phyloP scores from a whole-genome alignment of 2,888 invertebrate genomes.

The Drosophila lacicola region DNA sequence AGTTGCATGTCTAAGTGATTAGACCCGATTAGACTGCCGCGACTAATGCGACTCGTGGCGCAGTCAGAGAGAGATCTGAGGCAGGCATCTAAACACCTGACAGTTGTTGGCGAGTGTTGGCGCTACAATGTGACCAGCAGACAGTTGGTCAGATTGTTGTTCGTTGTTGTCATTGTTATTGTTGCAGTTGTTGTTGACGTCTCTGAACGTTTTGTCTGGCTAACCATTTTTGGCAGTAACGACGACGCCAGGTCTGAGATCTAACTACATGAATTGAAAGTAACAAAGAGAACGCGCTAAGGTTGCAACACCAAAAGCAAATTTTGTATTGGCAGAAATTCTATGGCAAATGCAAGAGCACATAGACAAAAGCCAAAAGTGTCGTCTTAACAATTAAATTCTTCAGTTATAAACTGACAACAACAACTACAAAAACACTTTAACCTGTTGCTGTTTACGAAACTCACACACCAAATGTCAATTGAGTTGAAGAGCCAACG shows the following conservation, averaged over 20 bases:
- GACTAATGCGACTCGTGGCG: conserved; percentile 63
- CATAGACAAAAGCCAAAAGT: conserved; percentile 26
- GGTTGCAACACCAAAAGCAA: conserved; percentile 43
- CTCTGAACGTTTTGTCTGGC: conserved; percentile 44
- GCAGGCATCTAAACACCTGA: conserved; percentile 75
- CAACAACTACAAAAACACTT: conserved; percentile 19
- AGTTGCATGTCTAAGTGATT: conserved; percentile 4
- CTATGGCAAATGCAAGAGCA: conserved; percentile 15
- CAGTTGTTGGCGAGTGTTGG: conserved; percentile 70
- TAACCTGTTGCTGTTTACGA: conserved; percentile 30
- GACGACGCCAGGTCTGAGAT: conserved; percentile 46
- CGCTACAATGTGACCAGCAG: conserved; percentile 59
- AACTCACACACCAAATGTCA: conserved; percentile 45
- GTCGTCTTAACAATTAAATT: conserved; percentile 51
- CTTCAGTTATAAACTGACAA: conserved; percentile 25
- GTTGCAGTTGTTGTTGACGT: conserved; percentile 43
- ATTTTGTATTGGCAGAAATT: conserved; percentile 17
- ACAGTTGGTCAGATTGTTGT: conserved; percentile 40
- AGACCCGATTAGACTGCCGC: conserved; percentile 5
- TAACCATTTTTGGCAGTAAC: conserved; percentile 75
- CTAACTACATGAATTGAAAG: conserved; percentile 56
- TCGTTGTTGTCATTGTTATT: conserved; percentile 54
- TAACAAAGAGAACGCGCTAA: conserved; percentile 26
- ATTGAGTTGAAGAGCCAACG: conserved; percentile 26
- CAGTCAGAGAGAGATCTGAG: conserved; percentile 36